Evolutionary conservation across 2,797 vertebrate genomes (phyloP), one percentile per base, ranked within the genome.

Genomic region (Intellagama lesueurii): DNA sequence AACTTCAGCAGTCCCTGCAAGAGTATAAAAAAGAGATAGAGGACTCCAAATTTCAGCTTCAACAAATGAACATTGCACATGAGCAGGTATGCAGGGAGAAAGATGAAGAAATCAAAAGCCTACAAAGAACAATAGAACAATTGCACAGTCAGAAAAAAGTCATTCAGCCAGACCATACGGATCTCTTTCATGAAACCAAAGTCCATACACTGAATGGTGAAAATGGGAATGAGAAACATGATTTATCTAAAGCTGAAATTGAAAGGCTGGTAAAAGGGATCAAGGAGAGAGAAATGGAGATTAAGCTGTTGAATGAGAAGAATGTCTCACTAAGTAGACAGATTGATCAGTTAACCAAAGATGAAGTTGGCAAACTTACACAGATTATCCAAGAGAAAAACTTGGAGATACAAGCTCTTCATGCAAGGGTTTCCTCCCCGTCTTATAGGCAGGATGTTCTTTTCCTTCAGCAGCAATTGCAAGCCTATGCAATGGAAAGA

Each of bases 201-300:
- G 98, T 97, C 44, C 98, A 97, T 90, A 97, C 97, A 2, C 96
- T 99, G 35, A 97, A 97, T 84, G 97, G 98, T 87, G 99, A 99
- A 94, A 98, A 98, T 30, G 99, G 98, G 86, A 98, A 98, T 12
- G 99, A 99, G 96, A 99, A 99, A 73, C 98, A 99, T 22, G 99
- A 99, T 93, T 95, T 99, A 85, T 99, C 99, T 4, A 99, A 99
- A 96, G 98, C 97, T 7, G 99, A 99, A 93, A 98, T 99, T 5
- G 98, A 99, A 86, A 97, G 96, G 88, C 94, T 99, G 87, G 98
- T 99, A 47, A 98, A 96, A 93, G 99, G 99, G 88, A 98, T 99
- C 92, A 98, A 98, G 94, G 99, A 99, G 95, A 98, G 98, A n/a
- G 99, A 99, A 91, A 97, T 97, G 0, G 98, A 99, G 95, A 99